Base-by-base conservation (phyloP, 2,113 vertebrate species). In the Bagarius yarrelli region DNA sequence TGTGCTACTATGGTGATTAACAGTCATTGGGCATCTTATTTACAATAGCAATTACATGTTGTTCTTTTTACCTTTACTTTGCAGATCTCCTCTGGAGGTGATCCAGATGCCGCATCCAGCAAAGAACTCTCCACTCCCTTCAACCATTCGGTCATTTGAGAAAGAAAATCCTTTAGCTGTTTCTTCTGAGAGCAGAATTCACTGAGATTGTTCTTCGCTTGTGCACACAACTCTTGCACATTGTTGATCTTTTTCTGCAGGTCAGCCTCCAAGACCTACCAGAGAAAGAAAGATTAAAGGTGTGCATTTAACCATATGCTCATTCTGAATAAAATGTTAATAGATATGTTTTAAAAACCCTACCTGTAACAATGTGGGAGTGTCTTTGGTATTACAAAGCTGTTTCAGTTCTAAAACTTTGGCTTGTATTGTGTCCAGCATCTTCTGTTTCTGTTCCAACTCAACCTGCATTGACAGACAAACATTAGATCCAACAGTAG, bases 331-430 rank as follows among this genome's bases (percentile, higher is more conserved):
- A 32, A 27, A 30, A 80, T 34, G 13, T 47, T 44, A 16, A 76
- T 75, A 5, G 13, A 40, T 44, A 5, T 57, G 25, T 64, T 50
- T 11, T 34, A 32, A 19, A n/a, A 32, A 9, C 40, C 27, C 19
- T 91, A 99, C 98, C 95, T 97, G 97, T 57, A 99, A 90, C 80
- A 96, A 94, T 86, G 93, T 88, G 14, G 96, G 95, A 61, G 91
- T 93, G 71, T 97, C 95, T 81, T 93, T 93, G 83, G 88, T 93
- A 66, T 93, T 91, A 9, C 88, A 91, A 84, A 94, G 85, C 79
- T 93, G 93, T 88, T 94, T 96, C 59, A 99, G 92, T 36, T 97
- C 94, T 69, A 86, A 92, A 84, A 98, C 89, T 91, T 95, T 98
- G 75, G 87, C 92, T 86, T 89, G 92, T 75, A 98, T 89, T 40